Conservation (phyloP, 2,888 invertebrate genomes). For the Malthinus seriepunctatus region DNA sequence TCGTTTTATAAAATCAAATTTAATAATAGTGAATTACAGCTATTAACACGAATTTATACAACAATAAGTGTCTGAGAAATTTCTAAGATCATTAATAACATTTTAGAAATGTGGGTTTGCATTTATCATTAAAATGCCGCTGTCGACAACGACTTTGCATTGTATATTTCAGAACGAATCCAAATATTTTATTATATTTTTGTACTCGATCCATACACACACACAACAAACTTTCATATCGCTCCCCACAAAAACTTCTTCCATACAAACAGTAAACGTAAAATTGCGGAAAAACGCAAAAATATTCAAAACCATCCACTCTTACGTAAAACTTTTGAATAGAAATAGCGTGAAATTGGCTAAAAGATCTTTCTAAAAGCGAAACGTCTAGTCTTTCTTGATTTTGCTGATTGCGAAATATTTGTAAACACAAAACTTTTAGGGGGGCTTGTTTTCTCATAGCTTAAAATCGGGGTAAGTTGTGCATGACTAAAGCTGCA, state of each 20-base stretch:
- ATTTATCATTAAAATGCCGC: constrained; percentile 27
- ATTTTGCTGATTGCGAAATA: constrained; percentile 12
- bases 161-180: constrained; percentile 15
- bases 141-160: constrained; percentile 20
- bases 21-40: constrained; percentile 26
- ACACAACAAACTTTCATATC: no score
- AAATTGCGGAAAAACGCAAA: no score
- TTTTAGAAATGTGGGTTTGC: constrained; percentile 27
- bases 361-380: constrained; percentile 1
- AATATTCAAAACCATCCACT: background rate
- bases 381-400: background rate
- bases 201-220: background rate
- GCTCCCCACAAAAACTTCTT: no score
- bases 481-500: constrained; percentile 28
- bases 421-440: constrained; percentile 5
- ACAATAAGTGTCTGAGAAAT: constrained; percentile 29
- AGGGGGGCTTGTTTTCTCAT: constrained; percentile 8
- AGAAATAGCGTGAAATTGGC: background rate
- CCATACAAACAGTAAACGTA: no score
- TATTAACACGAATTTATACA: constrained; percentile 25
- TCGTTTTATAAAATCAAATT: constrained; percentile 24
- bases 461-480: constrained; percentile 13
- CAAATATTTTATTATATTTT: constrained; percentile 5
- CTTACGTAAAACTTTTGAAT: background rate
- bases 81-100: constrained; percentile 25